Evolutionary conservation across 2,113 vertebrate genomes (phyloP).

Genomic region (Daboia siamensis): DNA sequence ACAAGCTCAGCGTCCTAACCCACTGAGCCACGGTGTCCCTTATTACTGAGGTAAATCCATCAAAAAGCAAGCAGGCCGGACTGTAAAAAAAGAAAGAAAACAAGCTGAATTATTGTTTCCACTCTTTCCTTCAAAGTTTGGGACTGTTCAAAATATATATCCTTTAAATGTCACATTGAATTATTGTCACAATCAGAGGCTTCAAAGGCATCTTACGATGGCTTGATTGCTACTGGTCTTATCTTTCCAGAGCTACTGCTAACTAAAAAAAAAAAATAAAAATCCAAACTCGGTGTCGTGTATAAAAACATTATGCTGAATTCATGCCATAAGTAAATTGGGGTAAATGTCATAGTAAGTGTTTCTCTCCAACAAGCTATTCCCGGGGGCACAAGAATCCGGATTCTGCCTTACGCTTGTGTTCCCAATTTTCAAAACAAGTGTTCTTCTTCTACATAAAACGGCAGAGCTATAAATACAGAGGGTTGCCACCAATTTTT

Average conservation of each 20-base stretch:
- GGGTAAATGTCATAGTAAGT: slow-evolving; percentile 10
- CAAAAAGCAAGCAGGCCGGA: background rate
- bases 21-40: no score
- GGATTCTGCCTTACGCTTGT: slow-evolving; percentile 6
- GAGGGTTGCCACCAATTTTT: background rate
- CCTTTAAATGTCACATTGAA: background rate
- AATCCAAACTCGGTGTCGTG: background rate
- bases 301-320: background rate
- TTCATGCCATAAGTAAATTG: background rate
- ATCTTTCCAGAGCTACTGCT: slow-evolving; percentile 9
- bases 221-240: background rate
- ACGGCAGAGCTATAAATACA: background rate
- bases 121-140: background rate
- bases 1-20: no score
- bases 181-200: no score
- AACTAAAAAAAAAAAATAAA: background rate
- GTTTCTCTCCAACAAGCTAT: background rate
- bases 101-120: background rate
- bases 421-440: background rate
- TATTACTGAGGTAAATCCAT: background rate
- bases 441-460: background rate
- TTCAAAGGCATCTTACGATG: background rate
- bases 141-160: background rate
- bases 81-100: background rate
- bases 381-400: background rate